phyloP scores from a whole-genome alignment of 2,888 invertebrate genomes.

The Perithous albicinctus region DNA sequence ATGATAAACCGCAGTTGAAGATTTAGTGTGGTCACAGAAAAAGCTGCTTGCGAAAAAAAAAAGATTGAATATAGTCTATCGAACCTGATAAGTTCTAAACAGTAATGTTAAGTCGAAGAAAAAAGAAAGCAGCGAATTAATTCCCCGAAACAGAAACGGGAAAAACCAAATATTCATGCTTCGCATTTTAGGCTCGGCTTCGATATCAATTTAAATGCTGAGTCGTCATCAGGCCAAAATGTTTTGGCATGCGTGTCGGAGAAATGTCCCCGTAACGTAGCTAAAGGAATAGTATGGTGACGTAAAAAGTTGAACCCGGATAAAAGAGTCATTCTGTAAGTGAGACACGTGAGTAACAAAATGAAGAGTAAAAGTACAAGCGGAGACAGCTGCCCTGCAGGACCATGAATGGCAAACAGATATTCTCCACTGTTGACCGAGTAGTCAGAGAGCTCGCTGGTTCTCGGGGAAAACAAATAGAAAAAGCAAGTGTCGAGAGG shows the following conservation, averaged over 20 bases:
- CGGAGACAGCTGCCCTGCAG: conserved; percentile 32
- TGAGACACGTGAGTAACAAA: conserved; percentile 44
- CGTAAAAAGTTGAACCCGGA: conserved; percentile 39
- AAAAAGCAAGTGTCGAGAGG: conserved; percentile 21
- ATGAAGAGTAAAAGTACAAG: conserved; percentile 59
- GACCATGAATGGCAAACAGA: conserved; percentile 53
- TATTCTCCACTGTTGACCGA: conserved; percentile 52
- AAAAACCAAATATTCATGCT: too few relatives aligned
- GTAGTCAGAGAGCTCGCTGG: conserved; percentile 28
- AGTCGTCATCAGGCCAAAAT: neutral
- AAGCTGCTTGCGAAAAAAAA: neutral
- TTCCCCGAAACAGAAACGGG: too few relatives aligned
- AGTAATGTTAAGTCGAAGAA: conserved; percentile 1
- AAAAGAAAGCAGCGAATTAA: too few relatives aligned
- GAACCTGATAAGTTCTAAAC: too few relatives aligned
- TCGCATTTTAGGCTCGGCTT: too few relatives aligned
- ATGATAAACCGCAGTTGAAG: neutral
- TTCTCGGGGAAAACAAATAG: conserved; percentile 34
- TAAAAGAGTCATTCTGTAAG: conserved; percentile 47
- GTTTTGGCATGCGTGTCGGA: neutral
- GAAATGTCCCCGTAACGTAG: neutral
- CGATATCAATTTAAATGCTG: too few relatives aligned
- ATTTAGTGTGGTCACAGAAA: neutral
- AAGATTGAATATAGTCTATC: neutral
- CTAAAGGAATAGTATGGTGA: neutral